These are phyloP conservation scores for Coendou prehensilis DNA, from an alignment of 2,797 vertebrate genomes.

Conservation along the genomic window DNA sequence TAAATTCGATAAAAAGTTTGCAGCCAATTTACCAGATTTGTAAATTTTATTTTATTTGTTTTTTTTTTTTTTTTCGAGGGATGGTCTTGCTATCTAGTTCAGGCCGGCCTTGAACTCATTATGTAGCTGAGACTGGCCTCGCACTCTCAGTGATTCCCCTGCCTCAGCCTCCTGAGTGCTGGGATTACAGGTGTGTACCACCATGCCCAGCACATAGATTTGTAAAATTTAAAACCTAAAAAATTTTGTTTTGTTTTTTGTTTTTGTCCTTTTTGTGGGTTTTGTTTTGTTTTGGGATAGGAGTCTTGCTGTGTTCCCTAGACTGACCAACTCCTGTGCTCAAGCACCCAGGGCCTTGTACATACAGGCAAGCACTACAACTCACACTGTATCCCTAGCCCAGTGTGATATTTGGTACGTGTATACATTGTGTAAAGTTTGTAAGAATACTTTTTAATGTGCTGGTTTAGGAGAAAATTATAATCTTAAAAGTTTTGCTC, in stretches of 20 bases:
- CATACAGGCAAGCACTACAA: not conserved
- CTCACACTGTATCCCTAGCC: too few species aligned
- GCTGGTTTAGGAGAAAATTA: not conserved
- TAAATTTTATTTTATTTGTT: not conserved
- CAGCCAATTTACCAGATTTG: not conserved
- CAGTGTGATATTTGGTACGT: not conserved
- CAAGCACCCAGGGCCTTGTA: not conserved
- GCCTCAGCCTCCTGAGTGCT: not conserved
- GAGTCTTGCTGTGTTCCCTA: not conserved
- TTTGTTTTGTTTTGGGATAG: not conserved
- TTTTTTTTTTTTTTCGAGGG: not conserved
- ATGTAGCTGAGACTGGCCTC: not conserved
- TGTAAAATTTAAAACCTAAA: conserved; percentile 37
- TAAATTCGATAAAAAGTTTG: conserved; percentile 29
- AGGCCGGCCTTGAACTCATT: not conserved
- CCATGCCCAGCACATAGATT: not conserved
- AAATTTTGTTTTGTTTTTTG: not conserved
- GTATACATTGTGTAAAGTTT: not conserved
- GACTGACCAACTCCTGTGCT: not conserved
- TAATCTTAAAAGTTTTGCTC: not conserved
- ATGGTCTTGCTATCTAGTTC: not conserved
- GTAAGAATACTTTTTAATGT: not conserved
- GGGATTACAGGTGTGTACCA: not conserved
- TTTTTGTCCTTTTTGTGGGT: not conserved
- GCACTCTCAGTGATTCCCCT: not conserved